Evolutionary conservation across 1,140 invertebrate genomes (phyloP), one percentile per base, ranked within the genome.

Genomic region (Diorhabda elongata): DNA sequence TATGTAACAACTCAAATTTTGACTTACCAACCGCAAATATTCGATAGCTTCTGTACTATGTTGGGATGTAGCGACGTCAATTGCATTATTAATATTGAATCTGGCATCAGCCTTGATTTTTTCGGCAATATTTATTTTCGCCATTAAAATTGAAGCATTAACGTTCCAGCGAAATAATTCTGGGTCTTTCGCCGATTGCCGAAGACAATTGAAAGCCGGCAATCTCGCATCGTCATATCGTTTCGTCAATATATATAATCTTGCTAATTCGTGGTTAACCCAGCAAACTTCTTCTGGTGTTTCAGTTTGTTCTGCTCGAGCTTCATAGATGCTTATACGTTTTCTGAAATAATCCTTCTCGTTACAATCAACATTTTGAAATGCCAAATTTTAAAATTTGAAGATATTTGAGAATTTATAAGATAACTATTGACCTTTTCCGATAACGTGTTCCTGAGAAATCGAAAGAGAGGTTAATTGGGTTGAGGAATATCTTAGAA

Each of bases 251-350:
- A 52, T 8, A 52, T 52, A 52, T 8, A 67, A 76, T 44, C 83
- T 72, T n/a, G 84, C 77, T 43, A 85, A 69, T 73, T 86, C 85
- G 65, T 85, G 84, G 76, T 83, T 83, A 41, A 84, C 75, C 84
- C 84, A 85, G 73, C 82, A 74, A 8, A 78, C 61, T 66, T 81
- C 80, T 61, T 76, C 66, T 4, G 67, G 61, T 41, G 64, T 68
- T 60, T 65, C 67, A 2, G 79, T 76, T n/a, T 76, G 74, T 9
- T 73, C 60, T 11, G 80, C 41, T 2, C 78, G 70, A 45, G 69
- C 47, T 61, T 76, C 73, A 47, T 72, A 77, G 4, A 75, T 68
- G 41, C n/a, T 7, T 41, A 80, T 76, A 60, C 75, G 66, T 61
- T 80, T 52, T 3, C 47, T 52, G n/a, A 52, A 52, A 52, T 52